Evolutionary conservation across 2,113 vertebrate genomes (phyloP), one percentile per base, ranked within the genome.

Genomic region (Pelvicachromis taeniatus): DNA sequence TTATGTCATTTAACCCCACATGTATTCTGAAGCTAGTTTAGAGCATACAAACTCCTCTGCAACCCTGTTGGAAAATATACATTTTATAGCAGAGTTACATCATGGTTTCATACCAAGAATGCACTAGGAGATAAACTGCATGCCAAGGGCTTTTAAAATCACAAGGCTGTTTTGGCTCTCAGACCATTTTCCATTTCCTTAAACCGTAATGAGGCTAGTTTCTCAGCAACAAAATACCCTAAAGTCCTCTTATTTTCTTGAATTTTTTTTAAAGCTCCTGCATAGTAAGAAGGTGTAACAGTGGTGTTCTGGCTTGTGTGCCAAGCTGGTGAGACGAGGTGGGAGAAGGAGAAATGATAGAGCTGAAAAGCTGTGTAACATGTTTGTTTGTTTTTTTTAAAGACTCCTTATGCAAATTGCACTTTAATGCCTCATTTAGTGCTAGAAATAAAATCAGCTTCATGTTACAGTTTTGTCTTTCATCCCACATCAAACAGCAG

Each of bases 171-270:
- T 94, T 63, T 95, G 94, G 95, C 93, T 85, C 13, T 58, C 12
- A 50, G 68, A 83, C 82, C 85, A 87, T 88, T 95, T 95, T 95
- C 92, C 93, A 94, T 91, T 95, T 95, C 94, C 93, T 92, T 91
- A 78, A 63, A 92, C 78, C 19, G n/a, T 95, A 94, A 95, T 91
- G 92, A 95, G 88, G 84, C 91, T 85, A 50, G 90, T 93, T 95
- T 93, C 89, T 90, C 87, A 83, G 90, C 84, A 93, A 93, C 91
- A 88, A 90, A 94, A 92, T 92, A 84, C 91, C 92, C 92, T 82
- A 73, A 89, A 90, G 92, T 90, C 88, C 85, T 94, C 59, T 91
- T 89, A 86, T 87, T 88, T 90, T 19, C 85, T 85, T 78, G 4
- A 0, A 0, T 5, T 23, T 26, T 68, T 23, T 59, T 31, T 33